Conservation (phyloP, 2,113 vertebrate species). For the Alligator sinensis region DNA sequence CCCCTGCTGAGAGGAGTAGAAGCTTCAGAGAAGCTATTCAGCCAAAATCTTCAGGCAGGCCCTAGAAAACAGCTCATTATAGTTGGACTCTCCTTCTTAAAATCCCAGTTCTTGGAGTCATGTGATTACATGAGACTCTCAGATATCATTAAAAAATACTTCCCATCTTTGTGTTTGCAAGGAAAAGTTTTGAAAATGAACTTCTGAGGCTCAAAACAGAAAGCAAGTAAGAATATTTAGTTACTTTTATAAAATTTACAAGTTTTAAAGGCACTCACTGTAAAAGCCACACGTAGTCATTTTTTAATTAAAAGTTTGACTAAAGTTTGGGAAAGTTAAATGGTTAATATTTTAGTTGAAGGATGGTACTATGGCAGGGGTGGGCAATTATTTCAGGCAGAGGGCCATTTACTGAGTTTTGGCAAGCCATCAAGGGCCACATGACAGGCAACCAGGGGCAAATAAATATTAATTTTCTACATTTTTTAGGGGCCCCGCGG, state of each 20-base stretch:
- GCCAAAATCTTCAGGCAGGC: accelerated
- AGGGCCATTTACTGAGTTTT: no score
- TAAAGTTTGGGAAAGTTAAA: not conserved
- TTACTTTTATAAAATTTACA: not conserved
- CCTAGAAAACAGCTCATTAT: not conserved
- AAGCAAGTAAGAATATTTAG: not conserved
- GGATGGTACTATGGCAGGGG: not conserved
- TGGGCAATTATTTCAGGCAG: no score
- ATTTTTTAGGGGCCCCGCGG: no score
- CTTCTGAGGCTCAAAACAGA: not conserved
- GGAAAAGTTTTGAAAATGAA: not conserved
- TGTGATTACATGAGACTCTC: not conserved
- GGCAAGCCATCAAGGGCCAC: no score
- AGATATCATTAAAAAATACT: not conserved
- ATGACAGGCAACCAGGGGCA: no score
- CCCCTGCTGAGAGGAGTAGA: not conserved
- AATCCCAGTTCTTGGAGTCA: not conserved
- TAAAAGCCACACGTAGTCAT: not conserved
- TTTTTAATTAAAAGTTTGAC: no score
- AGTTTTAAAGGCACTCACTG: not conserved
- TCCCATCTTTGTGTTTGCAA: not conserved
- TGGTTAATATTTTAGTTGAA: not conserved
- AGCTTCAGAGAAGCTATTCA: not conserved
- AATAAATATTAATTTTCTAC: no score
- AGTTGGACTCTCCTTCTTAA: accelerated